Evolutionary conservation across 2,797 vertebrate species (phyloP).

Genomic region (Erpetoichthys calabaricus): DNA sequence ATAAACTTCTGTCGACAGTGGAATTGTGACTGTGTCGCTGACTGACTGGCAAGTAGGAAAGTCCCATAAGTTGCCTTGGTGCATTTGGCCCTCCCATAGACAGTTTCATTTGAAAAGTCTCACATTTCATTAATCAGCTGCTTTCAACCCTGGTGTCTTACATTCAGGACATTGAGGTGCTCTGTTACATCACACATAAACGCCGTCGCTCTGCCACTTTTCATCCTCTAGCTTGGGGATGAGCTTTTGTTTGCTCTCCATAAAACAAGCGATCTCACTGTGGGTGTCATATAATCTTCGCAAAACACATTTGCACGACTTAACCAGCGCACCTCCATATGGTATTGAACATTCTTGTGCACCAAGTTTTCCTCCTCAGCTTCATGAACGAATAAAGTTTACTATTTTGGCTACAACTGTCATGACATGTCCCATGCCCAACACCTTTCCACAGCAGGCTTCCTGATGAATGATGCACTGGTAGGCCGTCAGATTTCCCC

Average conservation of each 20-base stretch:
- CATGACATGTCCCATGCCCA: not conserved
- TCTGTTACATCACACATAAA: too few relatives aligned
- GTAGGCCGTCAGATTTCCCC: slow-evolving; percentile 7
- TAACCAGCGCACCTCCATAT: slow-evolving; percentile 2
- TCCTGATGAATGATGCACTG: slow-evolving; percentile 12
- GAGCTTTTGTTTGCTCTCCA: too few relatives aligned
- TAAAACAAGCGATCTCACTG: too few relatives aligned
- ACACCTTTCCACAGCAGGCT: slow-evolving; percentile 13
- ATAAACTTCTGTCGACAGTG: slow-evolving; percentile 7
- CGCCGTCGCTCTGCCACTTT: too few relatives aligned
- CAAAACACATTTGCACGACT: not conserved
- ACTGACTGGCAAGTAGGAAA: slow-evolving; percentile 4
- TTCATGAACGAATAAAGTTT: slow-evolving; percentile 7
- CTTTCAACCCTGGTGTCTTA: too few relatives aligned
- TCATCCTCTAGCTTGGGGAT: too few relatives aligned
- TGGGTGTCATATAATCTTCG: too few relatives aligned
- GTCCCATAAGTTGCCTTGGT: slow-evolving; percentile 5
- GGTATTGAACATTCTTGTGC: slow-evolving; percentile 5
- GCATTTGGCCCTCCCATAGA: slow-evolving; percentile 1
- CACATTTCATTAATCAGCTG: too few relatives aligned
- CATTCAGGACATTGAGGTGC: too few relatives aligned
- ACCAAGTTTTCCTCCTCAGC: slow-evolving; percentile 8
- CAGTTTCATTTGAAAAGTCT: too few relatives aligned
- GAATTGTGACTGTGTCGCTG: slow-evolving; percentile 9
- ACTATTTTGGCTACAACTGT: slow-evolving; percentile 10